Evolutionary conservation across 1,140 invertebrate genomes (phyloP).

Genomic region (Cecropterus lyciades): DNA sequence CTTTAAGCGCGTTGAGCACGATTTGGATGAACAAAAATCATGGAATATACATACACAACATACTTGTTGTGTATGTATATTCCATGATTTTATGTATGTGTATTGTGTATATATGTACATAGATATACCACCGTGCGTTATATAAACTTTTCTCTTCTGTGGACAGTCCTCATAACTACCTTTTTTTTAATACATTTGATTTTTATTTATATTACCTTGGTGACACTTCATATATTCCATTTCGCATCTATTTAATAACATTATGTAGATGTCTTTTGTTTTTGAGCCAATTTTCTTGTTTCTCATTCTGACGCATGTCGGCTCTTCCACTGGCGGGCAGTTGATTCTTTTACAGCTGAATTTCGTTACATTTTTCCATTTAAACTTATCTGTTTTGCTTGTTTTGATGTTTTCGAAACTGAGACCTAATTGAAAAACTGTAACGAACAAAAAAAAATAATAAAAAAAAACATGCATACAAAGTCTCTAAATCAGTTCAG

Average conservation of each 20-base stretch:
- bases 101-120: too few species aligned
- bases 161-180: too few species aligned
- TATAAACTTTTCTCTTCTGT: too few species aligned
- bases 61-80: too few species aligned
- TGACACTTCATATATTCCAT: constrained; percentile 50
- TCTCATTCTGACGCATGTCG: constrained; percentile 43
- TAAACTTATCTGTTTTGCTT: constrained; percentile 12
- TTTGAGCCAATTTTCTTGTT: constrained; percentile 27
- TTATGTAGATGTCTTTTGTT: constrained; percentile 25
- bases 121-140: too few species aligned
- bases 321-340: constrained; percentile 40
- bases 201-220: constrained; percentile 39
- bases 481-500: too few species aligned
- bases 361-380: constrained; percentile 17
- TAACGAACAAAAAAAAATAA: neutral
- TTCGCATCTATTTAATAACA: constrained; percentile 51
- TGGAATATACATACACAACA: too few species aligned
- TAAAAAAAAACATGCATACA: too few species aligned
- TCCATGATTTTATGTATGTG: too few species aligned
- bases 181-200: too few species aligned
- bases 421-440: neutral
- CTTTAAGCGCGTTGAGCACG: too few species aligned
- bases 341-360: constrained; percentile 45
- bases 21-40: too few species aligned
- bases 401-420: neutral